Base-by-base conservation (phyloP, 2,797 vertebrate genomes). In the Aselliscus stoliczkanus region DNA sequence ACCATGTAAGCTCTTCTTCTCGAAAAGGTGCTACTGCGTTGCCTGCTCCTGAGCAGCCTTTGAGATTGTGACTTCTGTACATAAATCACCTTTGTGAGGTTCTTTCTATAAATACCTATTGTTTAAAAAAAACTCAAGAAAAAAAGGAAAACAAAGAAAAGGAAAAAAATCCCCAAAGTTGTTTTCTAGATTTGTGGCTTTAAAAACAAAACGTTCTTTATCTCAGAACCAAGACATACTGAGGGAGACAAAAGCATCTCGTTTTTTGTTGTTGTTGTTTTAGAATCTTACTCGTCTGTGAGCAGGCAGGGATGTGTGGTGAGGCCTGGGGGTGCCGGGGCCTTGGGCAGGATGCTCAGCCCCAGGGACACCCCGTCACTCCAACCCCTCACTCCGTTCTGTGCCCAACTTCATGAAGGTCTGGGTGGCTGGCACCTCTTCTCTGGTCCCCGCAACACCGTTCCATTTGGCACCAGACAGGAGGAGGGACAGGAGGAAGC, bases 1-100 rank as follows among this genome's bases (percentile, higher is more conserved):
- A 95, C 97, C 84, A 95, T 70, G 96, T 98, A 90, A 96, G 92
- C 97, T 98, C 97, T 96, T 97, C 97, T 98, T 97, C 98, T 98
- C 96, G 96, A 70, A 92, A 98, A 98, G 98, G 98, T 98, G 98
- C 98, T 98, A 98, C 98, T 97, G 98, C 97, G 87, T 80, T 95
- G 97, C 98, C 98, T 97, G 97, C 98, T 97, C 98, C 98, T 97
- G 97, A 98, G 98, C 98, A 98, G 97, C 98, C 98, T 97, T 97
- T 94, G 98, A 96, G 97, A 96, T 97, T 12, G 60, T 96, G 96
- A 97, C 98, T 98, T 95, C 95, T 98, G 98, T 98, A 98, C 95
- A 98, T 97, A 97, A 2, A 64, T 96, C 97, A 97, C 98, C 98
- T 98, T 98, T 98, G 98, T 98, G 97, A 98, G 96, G 96, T 97